Percentiles rank a stretch among this genome's conserved stretches.
phyloP scores from a whole-genome alignment of 1,140 invertebrate genomes.

The Heliconius congener region DNA sequence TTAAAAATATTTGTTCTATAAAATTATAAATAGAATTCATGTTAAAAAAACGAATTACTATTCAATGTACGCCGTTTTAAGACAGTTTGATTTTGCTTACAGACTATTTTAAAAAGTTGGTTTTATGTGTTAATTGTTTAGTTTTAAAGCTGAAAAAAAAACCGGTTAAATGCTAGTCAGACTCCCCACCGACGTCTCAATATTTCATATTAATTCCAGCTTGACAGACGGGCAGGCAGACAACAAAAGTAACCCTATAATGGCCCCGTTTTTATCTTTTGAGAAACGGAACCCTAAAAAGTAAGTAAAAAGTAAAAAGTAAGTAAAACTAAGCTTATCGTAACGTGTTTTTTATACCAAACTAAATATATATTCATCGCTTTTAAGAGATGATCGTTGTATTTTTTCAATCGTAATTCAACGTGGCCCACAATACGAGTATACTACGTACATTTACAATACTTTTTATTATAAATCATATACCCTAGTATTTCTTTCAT shows the following conservation, averaged over 20 bases:
- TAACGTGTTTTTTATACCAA: background rate
- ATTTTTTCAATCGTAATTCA: background rate
- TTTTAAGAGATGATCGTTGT: background rate
- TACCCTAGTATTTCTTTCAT: slow-evolving; percentile 5
- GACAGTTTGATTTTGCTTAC: background rate
- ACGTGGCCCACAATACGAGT: background rate
- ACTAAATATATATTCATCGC: background rate
- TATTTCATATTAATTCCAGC: too few species aligned
- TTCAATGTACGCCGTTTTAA: background rate
- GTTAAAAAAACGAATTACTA: background rate
- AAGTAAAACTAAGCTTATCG: background rate
- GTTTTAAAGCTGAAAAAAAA: background rate
- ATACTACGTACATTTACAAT: slow-evolving; percentile 6
- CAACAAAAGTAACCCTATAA: too few species aligned
- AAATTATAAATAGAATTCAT: background rate
- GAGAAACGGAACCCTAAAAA: too few species aligned
- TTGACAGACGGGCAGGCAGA: too few species aligned
- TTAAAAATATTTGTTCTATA: too few species aligned
- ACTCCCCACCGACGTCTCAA: too few species aligned
- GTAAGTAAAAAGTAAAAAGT: too few species aligned
- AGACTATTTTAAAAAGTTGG: background rate
- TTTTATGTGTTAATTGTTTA: background rate
- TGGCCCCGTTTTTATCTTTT: too few species aligned
- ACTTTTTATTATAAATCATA: slow-evolving; percentile 14
- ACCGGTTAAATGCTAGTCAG: too few species aligned